Conservation (phyloP, 2,888 invertebrate genomes). For the Pristionchus fissidentatus region DNA sequence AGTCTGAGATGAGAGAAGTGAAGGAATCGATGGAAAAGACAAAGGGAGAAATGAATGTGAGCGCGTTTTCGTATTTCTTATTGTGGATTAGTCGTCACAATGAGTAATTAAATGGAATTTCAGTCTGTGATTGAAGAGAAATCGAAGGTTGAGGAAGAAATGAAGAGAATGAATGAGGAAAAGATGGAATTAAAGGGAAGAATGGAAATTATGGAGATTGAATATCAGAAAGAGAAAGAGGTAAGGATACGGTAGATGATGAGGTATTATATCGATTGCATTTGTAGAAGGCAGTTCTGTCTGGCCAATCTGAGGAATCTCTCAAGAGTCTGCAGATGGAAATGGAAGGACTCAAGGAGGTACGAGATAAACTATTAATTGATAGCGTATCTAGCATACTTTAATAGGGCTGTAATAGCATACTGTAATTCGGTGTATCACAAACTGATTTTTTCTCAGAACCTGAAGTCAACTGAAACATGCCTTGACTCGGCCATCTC, state of each 20-base stretch:
- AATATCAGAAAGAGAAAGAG: constrained; percentile 24
- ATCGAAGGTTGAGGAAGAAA: background rate
- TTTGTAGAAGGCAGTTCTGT: background rate
- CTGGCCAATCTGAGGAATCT: background rate
- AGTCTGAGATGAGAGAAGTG: background rate
- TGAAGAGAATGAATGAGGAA: background rate
- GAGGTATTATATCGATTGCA: background rate
- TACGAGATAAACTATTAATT: background rate
- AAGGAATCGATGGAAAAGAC: constrained; percentile 1
- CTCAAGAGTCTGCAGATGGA: background rate
- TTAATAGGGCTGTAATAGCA: background rate
- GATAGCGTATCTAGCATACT: too few relatives aligned
- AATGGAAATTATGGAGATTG: background rate
- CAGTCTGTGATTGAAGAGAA: background rate
- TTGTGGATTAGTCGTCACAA: background rate
- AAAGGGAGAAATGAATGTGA: background rate
- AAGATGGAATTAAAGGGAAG: background rate
- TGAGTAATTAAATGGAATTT: background rate
- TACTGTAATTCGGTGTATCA: too few relatives aligned
- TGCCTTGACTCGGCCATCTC: too few relatives aligned
- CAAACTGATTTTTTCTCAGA: too few relatives aligned
- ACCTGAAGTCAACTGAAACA: too few relatives aligned
- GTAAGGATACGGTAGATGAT: background rate
- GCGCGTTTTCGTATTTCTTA: too few relatives aligned
- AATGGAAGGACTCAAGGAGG: background rate